Evolutionary conservation across 2,113 vertebrate species (phyloP), one percentile per base, ranked within the genome.

Genomic region (Mionectes macconnelli): DNA sequence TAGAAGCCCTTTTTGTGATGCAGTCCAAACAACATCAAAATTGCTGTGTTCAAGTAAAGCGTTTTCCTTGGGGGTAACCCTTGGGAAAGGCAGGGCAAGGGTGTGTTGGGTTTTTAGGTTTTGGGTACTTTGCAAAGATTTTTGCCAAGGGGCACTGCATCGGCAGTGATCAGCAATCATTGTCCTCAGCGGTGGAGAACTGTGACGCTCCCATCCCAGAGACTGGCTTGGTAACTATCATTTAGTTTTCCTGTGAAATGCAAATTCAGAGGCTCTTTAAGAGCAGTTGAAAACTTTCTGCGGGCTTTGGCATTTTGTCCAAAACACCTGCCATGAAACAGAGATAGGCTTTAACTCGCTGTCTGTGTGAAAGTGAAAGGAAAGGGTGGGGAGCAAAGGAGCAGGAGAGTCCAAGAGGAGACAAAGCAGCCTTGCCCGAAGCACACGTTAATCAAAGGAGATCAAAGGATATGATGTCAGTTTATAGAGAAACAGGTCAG

Each of bases 401-500:
- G 35, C n/a, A 4, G 62, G 45, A 81, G 93, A 82, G 89, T 88
- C 91, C 88, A 84, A 69, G 89, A 77, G 74, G 68, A 98, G 96
- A 97, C 96, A 98, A 97, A 97, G 98, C 95, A 87, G 79, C 84
- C 86, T 97, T 97, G 97, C 97, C 96, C 60, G 60, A 75, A 97
- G 94, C 93, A 40, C 83, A 67, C 73, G 90, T 87, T 97, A 94
- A 96, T 96, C 84, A 64, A 91, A 81, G 77, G 93, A 97, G 98
- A 98, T 98, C 98, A 98, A 98, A 98, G 98, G 95, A 95, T 97
- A 93, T 98, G 98, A 98, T 98, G 98, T 98, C 98, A 98, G 96
- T 97, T 97, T 95, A 97, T 89, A 97, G 98, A 97, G 97, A 98
- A 99, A 99, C 99, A 99, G 99, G 99, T 99, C 98, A 90, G 98